These are phyloP conservation scores for Crossaster papposus DNA, from an alignment of 53 echinoderm and acorn worm genomes.

Conservation along the genomic window DNA sequence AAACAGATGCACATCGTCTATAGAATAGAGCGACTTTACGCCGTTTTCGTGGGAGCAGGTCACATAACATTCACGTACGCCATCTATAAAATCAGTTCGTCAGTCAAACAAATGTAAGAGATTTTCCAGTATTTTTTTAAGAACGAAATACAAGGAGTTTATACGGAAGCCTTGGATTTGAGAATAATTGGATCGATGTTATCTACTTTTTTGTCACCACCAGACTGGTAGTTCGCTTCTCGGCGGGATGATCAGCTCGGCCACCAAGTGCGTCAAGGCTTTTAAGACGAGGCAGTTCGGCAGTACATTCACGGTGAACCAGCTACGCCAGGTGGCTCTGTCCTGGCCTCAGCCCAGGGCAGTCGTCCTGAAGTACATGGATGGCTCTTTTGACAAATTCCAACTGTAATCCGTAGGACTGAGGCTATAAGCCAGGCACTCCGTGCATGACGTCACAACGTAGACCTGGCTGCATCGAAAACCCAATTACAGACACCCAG, in stretches of 20 bases:
- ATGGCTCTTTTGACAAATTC: conserved; percentile 74
- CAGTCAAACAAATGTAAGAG: too few relatives aligned
- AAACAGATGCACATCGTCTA: too few relatives aligned
- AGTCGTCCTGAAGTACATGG: conserved; percentile 72
- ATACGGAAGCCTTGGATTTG: background rate
- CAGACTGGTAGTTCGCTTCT: conserved; percentile 93
- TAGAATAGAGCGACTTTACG: too few relatives aligned
- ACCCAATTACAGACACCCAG: too few relatives aligned
- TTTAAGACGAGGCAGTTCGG: conserved; percentile 85
- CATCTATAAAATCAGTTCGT: background rate
- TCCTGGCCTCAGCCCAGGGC: conserved; percentile 84
- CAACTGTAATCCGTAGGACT: background rate
- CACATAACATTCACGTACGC: too few relatives aligned
- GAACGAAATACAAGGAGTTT: too few relatives aligned
- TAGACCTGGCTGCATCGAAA: too few relatives aligned
- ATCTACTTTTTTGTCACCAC: background rate
- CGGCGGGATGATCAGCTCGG: conserved; percentile 92
- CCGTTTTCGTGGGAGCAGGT: too few relatives aligned
- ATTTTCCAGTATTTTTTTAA: too few relatives aligned
- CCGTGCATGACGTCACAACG: too few relatives aligned
- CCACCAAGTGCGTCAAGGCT: conserved; percentile 92
- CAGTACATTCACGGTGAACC: conserved; percentile 66
- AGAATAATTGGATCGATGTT: background rate
- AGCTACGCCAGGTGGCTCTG: conserved; percentile 82
- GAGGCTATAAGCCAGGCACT: too few relatives aligned